Conservation (phyloP, 2,888 invertebrate species). For the Smittia sp. region DNA sequence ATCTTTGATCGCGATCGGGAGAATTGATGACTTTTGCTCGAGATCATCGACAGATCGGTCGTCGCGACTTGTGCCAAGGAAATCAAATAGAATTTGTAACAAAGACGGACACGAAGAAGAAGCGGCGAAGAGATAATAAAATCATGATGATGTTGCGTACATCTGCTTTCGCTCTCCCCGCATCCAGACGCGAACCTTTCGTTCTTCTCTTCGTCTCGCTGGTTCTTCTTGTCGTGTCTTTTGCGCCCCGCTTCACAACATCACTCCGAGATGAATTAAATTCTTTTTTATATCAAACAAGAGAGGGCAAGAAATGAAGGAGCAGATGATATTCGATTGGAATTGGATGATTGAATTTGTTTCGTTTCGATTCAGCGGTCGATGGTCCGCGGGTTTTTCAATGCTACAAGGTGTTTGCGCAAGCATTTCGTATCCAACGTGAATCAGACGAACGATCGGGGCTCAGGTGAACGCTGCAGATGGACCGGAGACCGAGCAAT, state of each 20-base stretch:
- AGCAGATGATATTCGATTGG: conserved; percentile 40
- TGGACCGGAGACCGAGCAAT: not conserved
- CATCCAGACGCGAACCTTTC: conserved; percentile 25
- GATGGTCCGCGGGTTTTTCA: conserved; percentile 3
- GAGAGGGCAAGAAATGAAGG: conserved; percentile 30
- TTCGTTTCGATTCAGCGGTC: not conserved
- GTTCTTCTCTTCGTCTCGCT: not conserved
- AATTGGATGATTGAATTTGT: conserved; percentile 34
- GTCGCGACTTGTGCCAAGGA: not conserved
- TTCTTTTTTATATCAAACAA: conserved; percentile 9
- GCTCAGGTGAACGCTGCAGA: not conserved
- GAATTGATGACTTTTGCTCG: conserved; percentile 10
- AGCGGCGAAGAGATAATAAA: conserved; percentile 28
- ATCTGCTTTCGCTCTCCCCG: conserved; percentile 11
- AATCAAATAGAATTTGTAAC: conserved; percentile 8
- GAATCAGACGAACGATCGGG: not conserved
- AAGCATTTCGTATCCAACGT: not conserved
- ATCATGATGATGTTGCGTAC: conserved; percentile 17
- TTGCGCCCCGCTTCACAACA: not conserved
- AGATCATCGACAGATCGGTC: not conserved
- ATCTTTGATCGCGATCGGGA: conserved; percentile 12
- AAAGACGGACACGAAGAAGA: not conserved
- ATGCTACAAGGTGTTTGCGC: conserved; percentile 32
- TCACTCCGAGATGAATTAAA: conserved; percentile 2
- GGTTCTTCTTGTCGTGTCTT: not conserved